phyloP scores from a whole-genome alignment of 2,113 vertebrate genomes.

The Apus apus region DNA sequence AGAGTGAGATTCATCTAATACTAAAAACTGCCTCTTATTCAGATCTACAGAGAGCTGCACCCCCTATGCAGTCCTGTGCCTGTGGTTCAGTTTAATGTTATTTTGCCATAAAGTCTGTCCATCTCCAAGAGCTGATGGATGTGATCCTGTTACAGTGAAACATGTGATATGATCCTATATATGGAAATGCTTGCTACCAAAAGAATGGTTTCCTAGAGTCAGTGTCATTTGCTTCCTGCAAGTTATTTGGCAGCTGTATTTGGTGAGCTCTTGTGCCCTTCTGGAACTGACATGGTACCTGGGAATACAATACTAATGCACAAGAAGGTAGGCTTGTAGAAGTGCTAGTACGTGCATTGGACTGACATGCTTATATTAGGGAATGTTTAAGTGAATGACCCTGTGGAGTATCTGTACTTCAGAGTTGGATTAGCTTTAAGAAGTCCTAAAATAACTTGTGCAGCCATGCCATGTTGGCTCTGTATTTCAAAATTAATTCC shows the following conservation, averaged over 20 bases:
- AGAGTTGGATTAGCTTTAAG: conserved; percentile 29
- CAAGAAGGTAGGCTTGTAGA: not conserved
- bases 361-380: not conserved
- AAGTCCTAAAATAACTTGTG: conserved; percentile 50
- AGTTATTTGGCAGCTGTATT: not conserved
- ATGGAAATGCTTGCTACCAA: conserved; percentile 29
- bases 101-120: not conserved
- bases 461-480: conserved; percentile 38
- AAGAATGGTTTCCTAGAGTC: conserved; percentile 43
- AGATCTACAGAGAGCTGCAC: not conserved
- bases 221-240: conserved; percentile 7
- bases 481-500: conserved; percentile 30
- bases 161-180: conserved; percentile 3
- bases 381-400: not conserved
- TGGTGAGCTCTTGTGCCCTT: not conserved
- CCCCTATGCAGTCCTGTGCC: fast-evolving
- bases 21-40: not conserved
- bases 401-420: not conserved
- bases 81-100: not conserved
- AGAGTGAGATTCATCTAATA: not conserved
- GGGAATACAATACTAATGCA: not conserved
- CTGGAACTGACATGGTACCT: not conserved
- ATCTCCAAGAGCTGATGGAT: not conserved
- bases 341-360: not conserved
- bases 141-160: conserved; percentile 39